phyloP scores from a whole-genome alignment of 2,113 vertebrate species.

The Ciconia stormi region DNA sequence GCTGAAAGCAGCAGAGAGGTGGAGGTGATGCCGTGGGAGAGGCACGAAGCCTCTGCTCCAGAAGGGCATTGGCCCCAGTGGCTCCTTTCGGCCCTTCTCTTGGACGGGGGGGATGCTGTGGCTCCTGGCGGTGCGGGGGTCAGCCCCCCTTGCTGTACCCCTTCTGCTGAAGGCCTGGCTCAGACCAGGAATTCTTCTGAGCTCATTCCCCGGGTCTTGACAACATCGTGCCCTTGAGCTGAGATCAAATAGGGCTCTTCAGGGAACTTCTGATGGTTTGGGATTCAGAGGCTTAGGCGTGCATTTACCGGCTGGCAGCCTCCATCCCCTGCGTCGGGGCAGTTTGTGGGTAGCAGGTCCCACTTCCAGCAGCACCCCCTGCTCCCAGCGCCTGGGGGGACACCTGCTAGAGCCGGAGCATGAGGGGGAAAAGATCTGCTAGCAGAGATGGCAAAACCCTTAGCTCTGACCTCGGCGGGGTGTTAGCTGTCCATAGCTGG shows the following conservation, averaged over 20 bases:
- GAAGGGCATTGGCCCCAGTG: accelerated
- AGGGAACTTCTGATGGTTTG: background rate
- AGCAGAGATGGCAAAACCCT: background rate
- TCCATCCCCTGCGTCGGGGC: background rate
- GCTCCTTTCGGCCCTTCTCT: background rate
- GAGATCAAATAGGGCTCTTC: background rate
- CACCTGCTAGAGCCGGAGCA: accelerated
- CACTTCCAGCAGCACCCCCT: background rate
- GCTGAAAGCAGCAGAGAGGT: background rate
- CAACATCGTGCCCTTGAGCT: background rate
- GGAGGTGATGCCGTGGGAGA: background rate
- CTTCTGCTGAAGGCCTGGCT: background rate
- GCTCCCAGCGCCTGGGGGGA: background rate
- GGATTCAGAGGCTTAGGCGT: background rate
- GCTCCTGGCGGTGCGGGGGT: background rate
- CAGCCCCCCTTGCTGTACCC: background rate
- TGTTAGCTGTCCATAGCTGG: background rate
- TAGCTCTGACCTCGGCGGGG: background rate
- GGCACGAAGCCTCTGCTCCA: accelerated
- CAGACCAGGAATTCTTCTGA: background rate
- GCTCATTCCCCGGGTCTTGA: background rate
- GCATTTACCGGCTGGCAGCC: background rate
- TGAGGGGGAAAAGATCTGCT: accelerated
- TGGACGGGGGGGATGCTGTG: accelerated
- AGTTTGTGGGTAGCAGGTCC: background rate